Evolutionary conservation across 2,797 vertebrate species (phyloP), one percentile per base, ranked within the genome.

Genomic region (Cercopithecus diana): DNA sequence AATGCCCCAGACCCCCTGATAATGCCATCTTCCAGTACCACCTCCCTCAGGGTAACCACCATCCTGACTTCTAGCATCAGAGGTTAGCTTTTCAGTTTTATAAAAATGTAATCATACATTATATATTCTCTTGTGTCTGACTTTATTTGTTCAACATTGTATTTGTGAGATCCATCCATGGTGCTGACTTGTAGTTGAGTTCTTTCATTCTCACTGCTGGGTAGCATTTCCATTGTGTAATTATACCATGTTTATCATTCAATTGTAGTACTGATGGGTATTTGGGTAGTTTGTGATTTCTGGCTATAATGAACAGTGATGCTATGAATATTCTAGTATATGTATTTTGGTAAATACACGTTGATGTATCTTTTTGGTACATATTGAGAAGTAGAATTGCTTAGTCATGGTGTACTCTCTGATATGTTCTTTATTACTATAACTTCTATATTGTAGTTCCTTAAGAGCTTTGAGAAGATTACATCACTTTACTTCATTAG

Each of bases 391-490:
- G 13, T 4, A 84, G 43, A 84, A 93, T 3, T 75, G 19, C 76
- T 55, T 84, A 90, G 61, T 88, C 72, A 81, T n/a, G 57, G 36
- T 86, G 3, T 77, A 67, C 52, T 75, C 81, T 81, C n/a, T 75
- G 58, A 43, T 61, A 61, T 76, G 39, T 36, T 94, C 48, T 43
- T 50, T 50, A 50, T 50, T 50, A 17, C 48, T 50, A 50, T 67
- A 50, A 94, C 90, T 85, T 72, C 39, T 70, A 26, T 76, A 61
- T 13, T 72, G 5, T 64, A 77, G 4, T 90, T 84, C 33, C 41
- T 24, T 5, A 90, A 79, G 24, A 94, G 55, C 10, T 90, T 81
- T 96, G 61, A 94, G 52, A 83, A 83, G 94, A 88, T 75, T 36
- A 50, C 55, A 36, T 67, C 10, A 39, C 28, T 88, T 93, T 61